Base-by-base conservation (phyloP, 1,140 invertebrate genomes). In the Nomia melanderi region DNA sequence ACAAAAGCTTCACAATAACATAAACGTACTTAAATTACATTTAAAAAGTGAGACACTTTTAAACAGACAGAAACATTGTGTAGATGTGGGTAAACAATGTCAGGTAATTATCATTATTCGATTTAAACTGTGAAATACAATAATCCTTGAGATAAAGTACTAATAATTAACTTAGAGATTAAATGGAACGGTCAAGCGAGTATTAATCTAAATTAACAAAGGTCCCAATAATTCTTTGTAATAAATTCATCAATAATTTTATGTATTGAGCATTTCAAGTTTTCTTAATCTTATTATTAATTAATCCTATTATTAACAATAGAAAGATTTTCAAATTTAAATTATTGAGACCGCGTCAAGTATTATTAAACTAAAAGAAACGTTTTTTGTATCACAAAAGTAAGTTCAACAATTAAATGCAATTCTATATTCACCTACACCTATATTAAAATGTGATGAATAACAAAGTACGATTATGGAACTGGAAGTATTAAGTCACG, bases 321-420 rank as follows among this genome's bases (percentile, higher is more conserved):
- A n/a, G n/a, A n/a, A n/a, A n/a, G n/a, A n/a, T 20, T 44, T 44
- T 14, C 41, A 4, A 17, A 44, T 44, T 17, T n/a, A 25, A 27
- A 75, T 69, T 65, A 65, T 56, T 67, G 33, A 76, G 64, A 59
- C 44, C 39, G 29, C 9, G 17, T n/a, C n/a, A 47, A 23, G 39
- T n/a, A 50, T n/a, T 59, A 69, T 7, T 4, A 50, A 50, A 50
- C 47, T 50, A 23, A 57, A 39, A 57, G 41, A 39, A n/a, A 20
- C 47, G 50, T 41, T 36, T n/a, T 41, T 62, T 77, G 17, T 53
- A 71, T 71, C 75, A 77, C 75, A 77, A 69, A 53, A n/a, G 27
- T 39, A 25, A 54, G 8, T 25, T 59, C 12, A 1, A 20, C 12
- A 57, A 8, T 14, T 74, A 66, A 39, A 53, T 54, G 12, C 57